Conservation (phyloP, 1,140 invertebrate genomes). For the Formica selysi region DNA sequence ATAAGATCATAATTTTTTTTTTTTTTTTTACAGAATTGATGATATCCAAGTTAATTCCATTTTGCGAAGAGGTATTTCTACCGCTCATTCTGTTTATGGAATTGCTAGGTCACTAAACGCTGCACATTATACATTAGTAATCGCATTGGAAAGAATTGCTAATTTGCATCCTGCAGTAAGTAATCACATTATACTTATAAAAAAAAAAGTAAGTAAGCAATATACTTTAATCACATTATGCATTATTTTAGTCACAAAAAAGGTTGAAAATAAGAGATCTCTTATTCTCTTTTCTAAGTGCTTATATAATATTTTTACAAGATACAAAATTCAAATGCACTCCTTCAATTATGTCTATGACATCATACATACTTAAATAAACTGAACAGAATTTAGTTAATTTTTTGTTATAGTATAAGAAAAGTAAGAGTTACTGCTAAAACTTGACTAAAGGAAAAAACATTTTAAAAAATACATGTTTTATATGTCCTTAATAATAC, state of each 20-base stretch:
- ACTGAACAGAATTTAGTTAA: constrained; percentile 35
- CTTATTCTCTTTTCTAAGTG: no score
- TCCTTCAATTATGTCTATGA: constrained; percentile 11
- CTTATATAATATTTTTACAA: no score
- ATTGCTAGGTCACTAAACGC: constrained; percentile 97
- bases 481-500: no score
- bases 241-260: no score
- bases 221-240: no score
- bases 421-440: constrained; percentile 98
- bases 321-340: not conserved
- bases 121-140: constrained; percentile 98
- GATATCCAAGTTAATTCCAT: constrained; percentile 99
- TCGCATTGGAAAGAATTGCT: constrained; percentile 95
- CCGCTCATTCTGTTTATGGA: constrained; percentile 98
- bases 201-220: no score
- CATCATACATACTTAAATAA: not conserved
- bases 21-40: constrained; percentile 92
- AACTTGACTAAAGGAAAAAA: constrained; percentile 98
- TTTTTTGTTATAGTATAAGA: constrained; percentile 91
- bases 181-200: not conserved
- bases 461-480: not conserved
- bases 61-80: constrained; percentile 96
- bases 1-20: not conserved
- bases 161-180: constrained; percentile 92
- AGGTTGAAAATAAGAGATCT: no score